Conservation (phyloP, 2,113 vertebrate species). For the Pavo muticus region DNA sequence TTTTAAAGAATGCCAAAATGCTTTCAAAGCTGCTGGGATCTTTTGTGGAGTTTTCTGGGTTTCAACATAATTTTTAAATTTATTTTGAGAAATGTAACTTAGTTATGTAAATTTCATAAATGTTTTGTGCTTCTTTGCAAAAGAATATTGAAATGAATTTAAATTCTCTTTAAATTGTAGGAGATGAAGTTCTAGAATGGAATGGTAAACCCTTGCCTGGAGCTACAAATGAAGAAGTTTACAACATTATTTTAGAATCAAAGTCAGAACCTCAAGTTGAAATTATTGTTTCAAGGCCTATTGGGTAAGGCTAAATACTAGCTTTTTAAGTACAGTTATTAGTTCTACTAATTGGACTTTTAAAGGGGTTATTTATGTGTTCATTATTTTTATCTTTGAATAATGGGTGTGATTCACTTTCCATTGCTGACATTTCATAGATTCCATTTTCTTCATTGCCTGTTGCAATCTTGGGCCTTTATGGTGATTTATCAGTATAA, state of each 20-base stretch:
- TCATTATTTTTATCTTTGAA: background rate
- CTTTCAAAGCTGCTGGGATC: background rate
- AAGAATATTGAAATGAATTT: slow-evolving; percentile 59
- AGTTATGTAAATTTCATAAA: slow-evolving; percentile 45
- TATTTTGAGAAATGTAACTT: background rate
- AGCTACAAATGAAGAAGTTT: slow-evolving; percentile 99
- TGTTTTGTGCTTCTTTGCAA: slow-evolving; percentile 56
- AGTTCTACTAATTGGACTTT: slow-evolving; percentile 55
- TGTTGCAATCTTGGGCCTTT: background rate
- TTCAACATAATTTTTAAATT: background rate
- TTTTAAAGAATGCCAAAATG: background rate
- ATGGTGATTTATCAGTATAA: background rate
- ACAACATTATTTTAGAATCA: slow-evolving; percentile 99
- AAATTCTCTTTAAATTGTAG: slow-evolving; percentile 84
- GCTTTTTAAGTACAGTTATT: slow-evolving; percentile 65
- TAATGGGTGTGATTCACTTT: background rate
- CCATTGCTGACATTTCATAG: background rate
- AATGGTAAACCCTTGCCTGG: slow-evolving; percentile 97
- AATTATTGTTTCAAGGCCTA: slow-evolving; percentile 98
- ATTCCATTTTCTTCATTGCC: background rate
- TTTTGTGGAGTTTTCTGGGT: background rate
- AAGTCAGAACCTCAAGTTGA: slow-evolving; percentile 99
- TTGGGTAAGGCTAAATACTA: slow-evolving; percentile 89
- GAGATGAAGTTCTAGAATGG: slow-evolving; percentile 98
- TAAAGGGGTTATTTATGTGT: slow-evolving; percentile 33